Base-by-base conservation (phyloP, 2,888 invertebrate genomes). In the Kryphioiulus occultus region DNA sequence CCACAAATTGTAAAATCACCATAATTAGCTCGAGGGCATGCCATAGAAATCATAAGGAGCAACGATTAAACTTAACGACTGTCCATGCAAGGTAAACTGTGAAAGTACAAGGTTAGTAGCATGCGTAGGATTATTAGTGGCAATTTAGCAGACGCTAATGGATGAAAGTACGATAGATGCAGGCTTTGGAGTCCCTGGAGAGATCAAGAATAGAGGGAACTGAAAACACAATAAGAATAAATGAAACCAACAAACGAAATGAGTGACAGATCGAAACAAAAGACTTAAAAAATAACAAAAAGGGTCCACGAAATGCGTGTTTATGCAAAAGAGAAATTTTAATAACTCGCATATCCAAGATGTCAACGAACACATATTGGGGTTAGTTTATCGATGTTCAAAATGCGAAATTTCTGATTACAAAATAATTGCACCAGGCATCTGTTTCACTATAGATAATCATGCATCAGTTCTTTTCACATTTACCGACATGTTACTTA, bases 381-480 rank as follows among this genome's bases (percentile, higher is more conserved):
- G 39, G 85, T 85, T 85, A 85, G 85, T 85, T 85, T 85, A 85
- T 85, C 85, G 44, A 85, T 85, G 85, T 42, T 44, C 42, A 85
- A 85, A 85, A 86, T 86, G 47, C 59, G 47, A 53, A 86, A 53
- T 86, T 44, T 86, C 53, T 86, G 86, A 86, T 86, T 86, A 59
- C 86, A 53, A 53, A 86, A 86, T 53, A 86, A 86, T 86, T 47
- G 47, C 35, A 35, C n/a, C 68, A 39, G 32, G 78, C 87, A 87
- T 87, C 87, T 87, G 87, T 78, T 78, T 68, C 87, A 22, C 39
- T 35, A 78, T 78, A 87, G 87, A 87, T 87, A 87, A 87, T 35
- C 87, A 87, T 87, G 87, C 87, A 78, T 87, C 87, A 87, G n/a
- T 68, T 86, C 47, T 86, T 86, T 86, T 47, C 32, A 78, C 78